These are phyloP conservation scores for Gallinago jamesoni DNA, from an alignment of 2,113 vertebrate species.

Conservation along the genomic window DNA sequence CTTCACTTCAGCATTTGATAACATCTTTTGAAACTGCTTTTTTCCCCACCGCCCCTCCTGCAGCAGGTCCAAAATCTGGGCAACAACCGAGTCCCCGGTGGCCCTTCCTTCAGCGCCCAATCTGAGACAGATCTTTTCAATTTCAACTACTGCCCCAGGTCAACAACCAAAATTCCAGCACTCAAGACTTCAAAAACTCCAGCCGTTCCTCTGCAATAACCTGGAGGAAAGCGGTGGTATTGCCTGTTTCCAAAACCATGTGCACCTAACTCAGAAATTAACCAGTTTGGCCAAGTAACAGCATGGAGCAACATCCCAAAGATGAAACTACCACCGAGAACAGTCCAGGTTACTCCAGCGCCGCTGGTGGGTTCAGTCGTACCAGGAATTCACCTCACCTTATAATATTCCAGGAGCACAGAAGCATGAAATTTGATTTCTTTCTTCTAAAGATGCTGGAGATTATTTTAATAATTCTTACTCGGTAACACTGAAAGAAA, in stretches of 20 bases:
- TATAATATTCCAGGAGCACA: neutral
- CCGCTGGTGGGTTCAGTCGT: neutral
- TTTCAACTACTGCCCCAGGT: neutral
- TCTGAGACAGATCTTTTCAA: neutral
- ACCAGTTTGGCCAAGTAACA: neutral
- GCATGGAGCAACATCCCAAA: neutral
- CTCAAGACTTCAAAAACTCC: neutral
- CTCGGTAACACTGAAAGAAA: neutral
- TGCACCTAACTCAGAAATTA: neutral
- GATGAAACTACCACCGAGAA: neutral
- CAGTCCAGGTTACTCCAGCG: neutral
- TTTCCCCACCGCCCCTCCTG: neutral
- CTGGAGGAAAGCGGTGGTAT: neutral
- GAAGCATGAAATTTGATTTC: conserved; percentile 51
- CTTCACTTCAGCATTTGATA: neutral
- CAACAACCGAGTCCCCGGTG: neutral
- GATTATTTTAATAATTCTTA: conserved; percentile 36
- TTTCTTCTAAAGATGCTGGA: conserved; percentile 34
- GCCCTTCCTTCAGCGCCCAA: neutral
- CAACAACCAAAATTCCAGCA: neutral
- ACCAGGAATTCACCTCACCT: neutral
- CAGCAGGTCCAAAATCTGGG: neutral
- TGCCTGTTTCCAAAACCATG: neutral
- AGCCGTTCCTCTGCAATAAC: neutral
- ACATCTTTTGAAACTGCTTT: neutral